Conservation (phyloP, 2,888 invertebrate species). For the Agrotis exclamationis region DNA sequence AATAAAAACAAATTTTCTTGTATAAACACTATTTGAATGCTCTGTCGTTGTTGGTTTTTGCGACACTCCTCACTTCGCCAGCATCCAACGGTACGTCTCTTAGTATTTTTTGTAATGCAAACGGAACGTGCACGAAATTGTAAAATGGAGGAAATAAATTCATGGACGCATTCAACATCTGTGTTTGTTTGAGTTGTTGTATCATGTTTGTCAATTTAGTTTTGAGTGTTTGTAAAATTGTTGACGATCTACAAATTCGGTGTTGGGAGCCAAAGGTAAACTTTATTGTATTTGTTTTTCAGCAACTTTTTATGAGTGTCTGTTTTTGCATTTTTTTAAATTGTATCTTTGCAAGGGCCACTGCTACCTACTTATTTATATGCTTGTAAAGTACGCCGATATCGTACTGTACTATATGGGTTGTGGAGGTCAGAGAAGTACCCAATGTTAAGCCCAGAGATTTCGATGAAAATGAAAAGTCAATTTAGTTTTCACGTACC, state of each 20-base stretch:
- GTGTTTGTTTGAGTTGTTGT: slow-evolving; percentile 7
- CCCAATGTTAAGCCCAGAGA: too few relatives aligned
- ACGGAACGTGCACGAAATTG: slow-evolving; percentile 35
- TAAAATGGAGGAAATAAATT: slow-evolving; percentile 43
- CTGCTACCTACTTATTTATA: neutral
- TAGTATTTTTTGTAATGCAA: slow-evolving; percentile 46
- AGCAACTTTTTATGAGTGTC: neutral
- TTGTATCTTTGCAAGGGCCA: neutral
- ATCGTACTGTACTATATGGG: too few relatives aligned
- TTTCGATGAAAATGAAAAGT: too few relatives aligned
- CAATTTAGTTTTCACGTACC: too few relatives aligned
- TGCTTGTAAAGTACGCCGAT: too few relatives aligned
- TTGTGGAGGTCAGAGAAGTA: too few relatives aligned
- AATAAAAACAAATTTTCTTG: slow-evolving; percentile 16
- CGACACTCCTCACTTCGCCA: slow-evolving; percentile 4
- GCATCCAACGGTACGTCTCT: slow-evolving; percentile 11
- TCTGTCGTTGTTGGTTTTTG: slow-evolving; percentile 36
- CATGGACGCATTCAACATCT: slow-evolving; percentile 35
- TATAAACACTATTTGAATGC: slow-evolving; percentile 47
- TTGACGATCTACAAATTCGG: neutral
- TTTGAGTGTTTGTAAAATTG: neutral
- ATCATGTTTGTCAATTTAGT: slow-evolving; percentile 35
- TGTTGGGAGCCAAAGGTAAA: neutral
- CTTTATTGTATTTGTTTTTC: neutral
- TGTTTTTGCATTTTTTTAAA: neutral